phyloP scores from a whole-genome alignment of 2,888 invertebrate genomes.

The Xanthorhoe spadicearia region DNA sequence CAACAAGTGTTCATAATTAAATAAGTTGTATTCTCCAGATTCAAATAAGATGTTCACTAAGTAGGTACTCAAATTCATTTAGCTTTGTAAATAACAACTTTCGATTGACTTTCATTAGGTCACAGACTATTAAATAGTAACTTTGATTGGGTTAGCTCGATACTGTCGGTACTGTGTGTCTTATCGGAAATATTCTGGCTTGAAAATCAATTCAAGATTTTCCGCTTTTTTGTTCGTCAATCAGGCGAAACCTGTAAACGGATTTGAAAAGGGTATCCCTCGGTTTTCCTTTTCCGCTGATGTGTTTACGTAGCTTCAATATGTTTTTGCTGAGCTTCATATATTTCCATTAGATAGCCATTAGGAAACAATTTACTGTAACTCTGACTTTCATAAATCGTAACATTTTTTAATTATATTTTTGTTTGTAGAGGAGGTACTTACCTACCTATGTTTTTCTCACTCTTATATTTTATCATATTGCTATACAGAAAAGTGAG shows the following conservation, averaged over 20 bases:
- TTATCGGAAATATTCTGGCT: conserved; percentile 3
- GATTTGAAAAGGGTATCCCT: conserved; percentile 22
- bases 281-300: conserved; percentile 18
- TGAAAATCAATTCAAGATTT: conserved; percentile 15
- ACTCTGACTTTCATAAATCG: not conserved
- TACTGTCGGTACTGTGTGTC: not conserved
- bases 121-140: not conserved
- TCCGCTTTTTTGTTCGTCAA: conserved; percentile 16
- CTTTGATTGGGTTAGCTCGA: not conserved
- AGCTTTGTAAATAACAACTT: no score
- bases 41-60: not conserved
- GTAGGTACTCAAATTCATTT: no score
- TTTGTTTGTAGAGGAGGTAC: no score
- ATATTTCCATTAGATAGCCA: conserved; percentile 3
- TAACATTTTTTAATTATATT: no score
- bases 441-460: no score
- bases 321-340: not conserved
- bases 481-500: no score
- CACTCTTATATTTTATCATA: no score
- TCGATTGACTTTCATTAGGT: no score
- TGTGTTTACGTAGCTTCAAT: conserved; percentile 11
- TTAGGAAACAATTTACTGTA: not conserved
- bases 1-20: no score
- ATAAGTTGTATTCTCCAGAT: not conserved
- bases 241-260: conserved; percentile 22